Evolutionary conservation across 2,797 vertebrate genomes (phyloP), one percentile per base, ranked within the genome.

Genomic region (Platalea minor): DNA sequence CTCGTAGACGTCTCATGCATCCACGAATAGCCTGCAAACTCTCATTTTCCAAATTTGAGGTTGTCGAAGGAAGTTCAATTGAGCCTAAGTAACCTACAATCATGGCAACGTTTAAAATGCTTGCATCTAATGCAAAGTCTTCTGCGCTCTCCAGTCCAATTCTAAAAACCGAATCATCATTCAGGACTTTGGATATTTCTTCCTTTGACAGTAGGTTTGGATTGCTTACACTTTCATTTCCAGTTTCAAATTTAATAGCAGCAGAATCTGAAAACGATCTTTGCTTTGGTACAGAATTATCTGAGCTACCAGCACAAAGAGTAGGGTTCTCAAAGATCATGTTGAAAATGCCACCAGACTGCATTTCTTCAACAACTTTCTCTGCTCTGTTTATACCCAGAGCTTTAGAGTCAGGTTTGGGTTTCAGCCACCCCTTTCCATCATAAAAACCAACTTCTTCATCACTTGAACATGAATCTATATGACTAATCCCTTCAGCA

Each of bases 21-120:
- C 99, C 99, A 16, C 99, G 98, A 95, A 99, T 99, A 73, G 99
- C 99, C 93, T 99, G 99, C 94, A 99, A 96, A 86, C 99, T 99
- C 97, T 99, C 99, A 0, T 97, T 98, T 97, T 99, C 99, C 75
- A 99, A 94, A 97, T 98, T 99, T 2, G 98, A 98, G 15, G 99
- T 98, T 3, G 98, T 98, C 48, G 99, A 99, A 25, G 99, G 99
- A 41, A 99, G 98, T 87, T 99, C 99, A 2, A 99, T 99, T 28
- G 99, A 99, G 61, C 99, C 99, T n/a, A 99, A 97, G 86, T 99
- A 99, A 63, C 99, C 99, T 2, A 99, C 99, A 3, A 99, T 98
- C 99, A 99, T 99, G 88, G 99, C 99, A 31, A 99, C 99, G 2
- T 99, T 99, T 64, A 99, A 97, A 95, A 99, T 99, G n/a, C 98